Base-by-base conservation (phyloP, 2,888 invertebrate genomes). In the Muscina levida region DNA sequence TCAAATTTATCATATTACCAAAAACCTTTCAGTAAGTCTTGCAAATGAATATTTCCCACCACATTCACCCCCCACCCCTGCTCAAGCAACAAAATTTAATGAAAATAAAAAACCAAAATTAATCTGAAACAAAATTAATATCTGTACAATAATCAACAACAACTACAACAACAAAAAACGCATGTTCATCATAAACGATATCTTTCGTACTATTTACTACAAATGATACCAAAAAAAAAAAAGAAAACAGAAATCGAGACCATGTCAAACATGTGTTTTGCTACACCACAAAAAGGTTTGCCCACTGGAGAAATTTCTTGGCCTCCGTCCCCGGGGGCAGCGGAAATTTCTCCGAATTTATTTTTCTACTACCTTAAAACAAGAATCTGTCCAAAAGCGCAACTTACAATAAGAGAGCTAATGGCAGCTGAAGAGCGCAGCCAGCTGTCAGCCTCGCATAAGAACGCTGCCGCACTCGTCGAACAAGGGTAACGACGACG, bases 351-450 rank as follows among this genome's bases (percentile, higher is more conserved):
- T 87, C 86, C 86, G 85, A 84, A 83, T 85, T 82, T 81, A 85
- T 87, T 88, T 85, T 88, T 88, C 88, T 88, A 88, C 86, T 88
- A 89, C 88, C 84, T 89, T 88, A 86, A 89, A 88, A 88, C 88
- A 88, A 89, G 88, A 88, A 88, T 88, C 88, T 89, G 88, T 88
- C 88, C 88, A 88, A 88, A 88, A 89, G 84, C 80, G 73, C 59
- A 24, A 4, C 22, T 5, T 39, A 75, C 22, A 75, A n/a, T n/a
- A n/a, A n/a, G n/a, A 71, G 13, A 44, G 4, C 31, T 5, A 31
- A 8, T 31, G 31, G 8, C 31, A 31, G 31, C 31, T 31, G 3
- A 31, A 31, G 8, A 5, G 31, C n/a, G n/a, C n/a, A 31, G 4
- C 8, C 31, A 31, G 31, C 31, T 31, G 31, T 31, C 31, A 31